Evolutionary conservation across 2,888 invertebrate genomes (phyloP).

Genomic region (Diarsia rubi): DNA sequence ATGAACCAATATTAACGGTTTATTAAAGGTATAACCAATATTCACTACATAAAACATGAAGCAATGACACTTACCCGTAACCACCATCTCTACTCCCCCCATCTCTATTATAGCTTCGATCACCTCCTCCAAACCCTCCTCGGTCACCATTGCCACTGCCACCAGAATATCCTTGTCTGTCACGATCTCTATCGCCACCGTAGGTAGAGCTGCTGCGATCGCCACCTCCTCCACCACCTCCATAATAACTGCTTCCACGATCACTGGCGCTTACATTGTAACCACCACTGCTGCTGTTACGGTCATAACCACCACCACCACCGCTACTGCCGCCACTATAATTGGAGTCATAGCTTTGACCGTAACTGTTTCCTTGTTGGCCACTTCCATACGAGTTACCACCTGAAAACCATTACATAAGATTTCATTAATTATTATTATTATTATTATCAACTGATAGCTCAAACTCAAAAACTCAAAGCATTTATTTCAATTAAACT

Average conservation of each 20-base stretch:
- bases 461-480: too few relatives aligned
- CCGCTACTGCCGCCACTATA: conserved; percentile 78
- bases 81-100: conserved; percentile 91
- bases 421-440: too few relatives aligned
- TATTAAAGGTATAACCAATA: conserved; percentile 19
- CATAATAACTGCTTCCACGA: conserved; percentile 78
- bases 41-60: conserved; percentile 36
- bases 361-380: conserved; percentile 80
- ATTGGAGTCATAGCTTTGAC: conserved; percentile 80
- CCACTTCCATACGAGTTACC: conserved; percentile 78
- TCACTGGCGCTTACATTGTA: conserved; percentile 74
- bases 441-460: too few relatives aligned
- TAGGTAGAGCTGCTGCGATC: conserved; percentile 82
- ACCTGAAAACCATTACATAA: conserved; percentile 65
- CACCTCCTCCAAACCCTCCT: conserved; percentile 86
- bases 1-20: too few relatives aligned
- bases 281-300: conserved; percentile 68
- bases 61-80: conserved; percentile 90
- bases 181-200: conserved; percentile 84
- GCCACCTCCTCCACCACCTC: conserved; percentile 78
- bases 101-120: conserved; percentile 90
- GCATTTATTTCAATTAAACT: too few relatives aligned
- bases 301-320: conserved; percentile 68
- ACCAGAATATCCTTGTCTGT: conserved; percentile 82
- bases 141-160: conserved; percentile 78